These are phyloP conservation scores for Asbolus verrucosus DNA, from an alignment of 1,140 invertebrate species.

Conservation along the genomic window DNA sequence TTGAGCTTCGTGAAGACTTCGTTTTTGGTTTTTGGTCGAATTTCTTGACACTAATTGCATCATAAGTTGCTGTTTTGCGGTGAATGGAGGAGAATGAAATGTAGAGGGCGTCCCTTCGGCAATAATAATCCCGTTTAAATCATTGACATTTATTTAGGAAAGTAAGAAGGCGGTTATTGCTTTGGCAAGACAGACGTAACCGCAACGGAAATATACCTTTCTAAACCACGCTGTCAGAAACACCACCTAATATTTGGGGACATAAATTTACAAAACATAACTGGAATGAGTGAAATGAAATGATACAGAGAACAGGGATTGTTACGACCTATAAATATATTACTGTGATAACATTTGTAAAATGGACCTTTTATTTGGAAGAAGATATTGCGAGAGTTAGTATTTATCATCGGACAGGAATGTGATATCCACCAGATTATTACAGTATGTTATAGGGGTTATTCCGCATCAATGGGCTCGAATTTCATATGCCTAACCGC, in stretches of 20 bases:
- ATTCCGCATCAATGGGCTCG: constrained; percentile 42
- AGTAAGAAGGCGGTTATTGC: constrained; percentile 49
- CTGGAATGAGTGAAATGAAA: constrained; percentile 61
- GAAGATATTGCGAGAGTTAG: constrained; percentile 47
- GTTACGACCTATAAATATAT: constrained; percentile 57
- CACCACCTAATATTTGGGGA: constrained; percentile 62
- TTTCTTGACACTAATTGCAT: constrained; percentile 35
- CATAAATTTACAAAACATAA: constrained; percentile 64
- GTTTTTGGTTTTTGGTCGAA: too few species aligned
- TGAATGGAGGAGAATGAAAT: constrained; percentile 34
- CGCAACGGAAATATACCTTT: constrained; percentile 52
- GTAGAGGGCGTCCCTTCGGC: constrained; percentile 29
- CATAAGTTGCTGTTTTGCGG: constrained; percentile 22
- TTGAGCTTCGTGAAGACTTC: too few species aligned
- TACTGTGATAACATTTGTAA: constrained; percentile 56
- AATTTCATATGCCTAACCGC: constrained; percentile 44
- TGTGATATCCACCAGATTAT: constrained; percentile 55
- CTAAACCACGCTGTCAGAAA: constrained; percentile 55
- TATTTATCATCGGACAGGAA: constrained; percentile 57
- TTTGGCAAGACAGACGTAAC: constrained; percentile 43
- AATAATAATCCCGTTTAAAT: constrained; percentile 53
- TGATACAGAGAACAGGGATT: constrained; percentile 44
- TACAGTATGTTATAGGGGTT: constrained; percentile 48
- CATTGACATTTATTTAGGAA: constrained; percentile 56
- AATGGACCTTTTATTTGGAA: constrained; percentile 53